These are phyloP conservation scores for Pecten maximus DNA, from an alignment of 2,888 invertebrate species.

Conservation along the genomic window DNA sequence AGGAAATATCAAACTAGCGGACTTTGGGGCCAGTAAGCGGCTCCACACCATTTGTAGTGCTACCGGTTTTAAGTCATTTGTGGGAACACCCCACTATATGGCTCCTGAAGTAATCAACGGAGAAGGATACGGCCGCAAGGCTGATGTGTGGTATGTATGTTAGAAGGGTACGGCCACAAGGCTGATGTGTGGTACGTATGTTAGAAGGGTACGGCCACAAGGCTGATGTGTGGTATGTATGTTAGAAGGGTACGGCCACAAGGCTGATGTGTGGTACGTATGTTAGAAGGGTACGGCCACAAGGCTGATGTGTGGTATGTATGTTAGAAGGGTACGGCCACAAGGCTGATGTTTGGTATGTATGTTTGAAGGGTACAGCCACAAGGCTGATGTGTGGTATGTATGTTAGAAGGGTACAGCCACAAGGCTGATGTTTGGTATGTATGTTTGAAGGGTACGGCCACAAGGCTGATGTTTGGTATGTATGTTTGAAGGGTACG, in stretches of 20 bases:
- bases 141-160: conserved; percentile 82
- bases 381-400: conserved; percentile 83
- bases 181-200: conserved; percentile 83
- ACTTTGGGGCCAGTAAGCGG: conserved; percentile 83
- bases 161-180: conserved; percentile 81
- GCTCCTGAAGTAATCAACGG: conserved; percentile 83
- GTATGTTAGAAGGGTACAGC: conserved; percentile 78
- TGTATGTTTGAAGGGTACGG: conserved; percentile 46
- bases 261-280: conserved; percentile 82
- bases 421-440: conserved; percentile 83
- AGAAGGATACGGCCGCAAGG: conserved; percentile 81
- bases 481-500: too few relatives aligned
- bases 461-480: too few relatives aligned
- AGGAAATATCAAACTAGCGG: conserved; percentile 83
- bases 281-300: conserved; percentile 81
- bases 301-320: conserved; percentile 83
- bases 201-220: conserved; percentile 81
- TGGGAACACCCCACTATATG: conserved; percentile 83
- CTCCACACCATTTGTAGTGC: conserved; percentile 81
- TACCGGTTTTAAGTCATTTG: conserved; percentile 75
- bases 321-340: conserved; percentile 79
- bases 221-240: conserved; percentile 82
- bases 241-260: conserved; percentile 81
- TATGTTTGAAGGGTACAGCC: conserved; percentile 77
- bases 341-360: conserved; percentile 83